Base-by-base conservation (phyloP, 2,797 vertebrate species). In the Botia kubotai region DNA sequence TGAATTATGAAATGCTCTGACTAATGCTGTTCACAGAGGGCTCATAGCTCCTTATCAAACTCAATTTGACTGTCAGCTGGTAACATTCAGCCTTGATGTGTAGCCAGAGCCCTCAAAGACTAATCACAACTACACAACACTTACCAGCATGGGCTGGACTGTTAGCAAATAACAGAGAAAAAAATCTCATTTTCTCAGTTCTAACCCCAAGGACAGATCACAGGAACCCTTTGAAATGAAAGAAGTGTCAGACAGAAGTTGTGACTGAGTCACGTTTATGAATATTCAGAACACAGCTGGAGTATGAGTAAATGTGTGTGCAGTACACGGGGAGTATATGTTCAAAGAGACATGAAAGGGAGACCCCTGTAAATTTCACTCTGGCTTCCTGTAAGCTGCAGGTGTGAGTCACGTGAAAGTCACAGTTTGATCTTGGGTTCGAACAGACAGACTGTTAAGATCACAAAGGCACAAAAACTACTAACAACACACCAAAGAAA, bases 281-380 rank as follows among this genome's bases (percentile, higher is more conserved):
- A 80, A 66, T 66, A 66, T 66, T 58, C 36, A 66, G 33, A 74
- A 8, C 1, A 6, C 71, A 80, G 71, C 52, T 68, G 79, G 71
- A 48, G 62, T 14, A 65, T 74, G 71, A 74, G 60, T 80, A 74
- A 80, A 60, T 43, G 6, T 58, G 78, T 67, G 52, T 68, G 50
- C 23, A 36, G 48, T 21, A 50, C 33, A 55, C 53, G 33, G 39
- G 52, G 33, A 72, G 60, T 66, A 29, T 23, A 68, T 74, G 79
- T 80, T 80, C 62, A 80, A 80, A 74, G 53, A 80, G 39, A 43
- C 71, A 74, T 80, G 62, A 80, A 80, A 80, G 79, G 48, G 77
- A 79, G 77, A 79, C 77, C 69, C 77, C 29, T 29, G 55, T 78
- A 62, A 53, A 33, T 33, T 80, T 58, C 60, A 33, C 71, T 62